These are phyloP conservation scores for Maconellicoccus hirsutus DNA, from an alignment of 1,140 invertebrate species.

Conservation along the genomic window DNA sequence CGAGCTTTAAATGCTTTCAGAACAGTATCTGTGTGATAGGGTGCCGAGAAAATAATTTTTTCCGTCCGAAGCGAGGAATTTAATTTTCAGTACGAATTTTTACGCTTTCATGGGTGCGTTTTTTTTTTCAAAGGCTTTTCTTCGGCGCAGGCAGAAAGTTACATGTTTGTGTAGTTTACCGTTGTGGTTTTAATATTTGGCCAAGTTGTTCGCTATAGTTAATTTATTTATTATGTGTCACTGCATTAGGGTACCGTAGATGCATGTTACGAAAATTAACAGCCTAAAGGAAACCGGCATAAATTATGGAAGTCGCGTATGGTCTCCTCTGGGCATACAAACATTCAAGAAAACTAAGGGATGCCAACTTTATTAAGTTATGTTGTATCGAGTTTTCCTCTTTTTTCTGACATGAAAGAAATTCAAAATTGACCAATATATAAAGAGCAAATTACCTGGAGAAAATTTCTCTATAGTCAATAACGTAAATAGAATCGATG, in stretches of 20 bases:
- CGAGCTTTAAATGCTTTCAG: neutral
- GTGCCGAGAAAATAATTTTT: neutral
- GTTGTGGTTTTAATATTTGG: neutral
- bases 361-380: neutral
- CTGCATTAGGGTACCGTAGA: neutral
- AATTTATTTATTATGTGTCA: constrained; percentile 1
- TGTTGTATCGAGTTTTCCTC: too few relatives aligned
- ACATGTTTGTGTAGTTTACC: neutral
- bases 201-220: neutral
- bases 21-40: neutral
- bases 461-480: too few relatives aligned
- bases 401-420: too few relatives aligned
- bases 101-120: too few relatives aligned
- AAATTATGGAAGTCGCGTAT: neutral
- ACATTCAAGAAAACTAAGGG: neutral
- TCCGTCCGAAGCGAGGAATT: neutral
- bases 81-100: too few relatives aligned
- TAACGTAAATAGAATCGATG: too few relatives aligned
- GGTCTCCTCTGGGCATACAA: neutral
- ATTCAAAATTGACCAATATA: too few relatives aligned
- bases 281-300: constrained; percentile 6
- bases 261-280: neutral
- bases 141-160: neutral
- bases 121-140: neutral
- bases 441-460: too few relatives aligned